Conservation (phyloP, 2,888 invertebrate genomes). For the Teleogryllus oceanicus region DNA sequence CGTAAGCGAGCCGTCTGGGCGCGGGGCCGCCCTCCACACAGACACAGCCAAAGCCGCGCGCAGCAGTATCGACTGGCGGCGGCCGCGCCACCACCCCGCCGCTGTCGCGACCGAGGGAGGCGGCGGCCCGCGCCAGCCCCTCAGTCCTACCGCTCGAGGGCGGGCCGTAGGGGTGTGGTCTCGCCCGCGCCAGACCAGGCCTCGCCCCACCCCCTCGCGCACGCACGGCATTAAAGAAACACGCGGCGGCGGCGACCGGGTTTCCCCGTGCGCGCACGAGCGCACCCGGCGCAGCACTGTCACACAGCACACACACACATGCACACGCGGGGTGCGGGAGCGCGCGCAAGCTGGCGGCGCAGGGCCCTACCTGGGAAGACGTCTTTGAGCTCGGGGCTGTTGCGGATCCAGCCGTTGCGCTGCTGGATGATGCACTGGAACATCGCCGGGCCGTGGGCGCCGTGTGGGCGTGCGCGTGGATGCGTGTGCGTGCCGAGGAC, state of each 20-base stretch:
- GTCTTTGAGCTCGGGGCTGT: slow-evolving; percentile 67
- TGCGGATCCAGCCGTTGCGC: slow-evolving; percentile 71
- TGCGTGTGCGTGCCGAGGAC: not conserved
- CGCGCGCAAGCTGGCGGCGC: not conserved
- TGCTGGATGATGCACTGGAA: slow-evolving; percentile 82
- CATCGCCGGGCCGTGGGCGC: slow-evolving; percentile 50
- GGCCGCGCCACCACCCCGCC: not conserved
- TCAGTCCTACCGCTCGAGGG: too few relatives aligned
- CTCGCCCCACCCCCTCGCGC: too few relatives aligned
- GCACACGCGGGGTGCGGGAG: not conserved
- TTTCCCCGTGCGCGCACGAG: not conserved
- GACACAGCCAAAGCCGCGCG: not conserved
- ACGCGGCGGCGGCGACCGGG: too few relatives aligned
- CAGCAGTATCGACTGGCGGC: not conserved
- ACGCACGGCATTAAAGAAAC: too few relatives aligned
- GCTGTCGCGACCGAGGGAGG: not conserved
- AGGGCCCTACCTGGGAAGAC: slow-evolving; percentile 67
- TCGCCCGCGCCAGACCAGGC: too few relatives aligned
- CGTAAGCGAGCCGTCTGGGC: too few relatives aligned
- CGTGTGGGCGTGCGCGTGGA: not conserved
- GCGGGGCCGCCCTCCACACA: too few relatives aligned
- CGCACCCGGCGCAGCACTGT: not conserved
- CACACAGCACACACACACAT: not conserved
- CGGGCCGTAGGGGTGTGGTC: too few relatives aligned
- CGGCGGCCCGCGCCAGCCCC: not conserved